These are phyloP conservation scores for Aspiorhynchus laticeps DNA, from an alignment of 2,113 vertebrate species.

Conservation along the genomic window DNA sequence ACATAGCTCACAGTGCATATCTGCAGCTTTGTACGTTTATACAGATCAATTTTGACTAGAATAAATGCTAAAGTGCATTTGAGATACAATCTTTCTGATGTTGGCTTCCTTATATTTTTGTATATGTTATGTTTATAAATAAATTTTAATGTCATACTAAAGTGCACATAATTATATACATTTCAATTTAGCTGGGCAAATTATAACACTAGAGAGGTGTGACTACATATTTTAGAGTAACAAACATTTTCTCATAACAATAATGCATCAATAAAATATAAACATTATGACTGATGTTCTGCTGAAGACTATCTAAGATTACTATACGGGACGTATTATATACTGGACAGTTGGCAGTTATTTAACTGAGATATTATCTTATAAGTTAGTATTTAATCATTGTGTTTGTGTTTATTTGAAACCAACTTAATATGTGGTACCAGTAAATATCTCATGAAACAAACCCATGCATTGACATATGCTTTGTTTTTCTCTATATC, in stretches of 20 bases:
- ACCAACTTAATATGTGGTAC: neutral
- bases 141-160: neutral
- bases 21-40: neutral
- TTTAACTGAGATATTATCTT: neutral
- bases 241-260: neutral
- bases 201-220: neutral
- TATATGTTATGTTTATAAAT: neutral
- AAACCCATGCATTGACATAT: neutral
- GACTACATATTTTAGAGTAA: neutral
- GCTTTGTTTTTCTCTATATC: neutral
- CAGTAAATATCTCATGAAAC: neutral
- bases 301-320: too few species aligned
- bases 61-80: neutral
- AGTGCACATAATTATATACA: neutral
- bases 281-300: too few species aligned
- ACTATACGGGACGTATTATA: too few species aligned
- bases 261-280: neutral
- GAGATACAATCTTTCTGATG: neutral
- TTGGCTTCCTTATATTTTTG: neutral
- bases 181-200: neutral
- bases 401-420: too few species aligned
- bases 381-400: neutral
- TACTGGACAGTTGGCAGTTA: neutral
- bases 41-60: neutral
- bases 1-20: neutral